phyloP scores from a whole-genome alignment of 2,113 vertebrate genomes.

The Sapajus apella region DNA sequence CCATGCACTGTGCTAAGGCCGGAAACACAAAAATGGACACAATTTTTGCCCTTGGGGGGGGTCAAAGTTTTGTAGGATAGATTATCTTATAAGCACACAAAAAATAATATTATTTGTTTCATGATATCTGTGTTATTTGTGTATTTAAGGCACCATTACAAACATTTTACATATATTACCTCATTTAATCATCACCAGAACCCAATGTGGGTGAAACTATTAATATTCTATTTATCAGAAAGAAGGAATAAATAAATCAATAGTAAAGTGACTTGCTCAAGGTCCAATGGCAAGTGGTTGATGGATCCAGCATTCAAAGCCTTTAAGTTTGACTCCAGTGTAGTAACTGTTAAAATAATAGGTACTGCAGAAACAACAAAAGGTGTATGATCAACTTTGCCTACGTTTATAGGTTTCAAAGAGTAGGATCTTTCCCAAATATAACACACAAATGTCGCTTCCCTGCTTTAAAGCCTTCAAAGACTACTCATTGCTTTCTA shows the following conservation, averaged over 20 bases:
- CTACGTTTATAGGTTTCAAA: neutral
- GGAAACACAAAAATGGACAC: neutral
- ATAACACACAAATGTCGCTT: neutral
- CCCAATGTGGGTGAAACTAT: neutral
- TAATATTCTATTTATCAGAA: neutral
- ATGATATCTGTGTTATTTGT: neutral
- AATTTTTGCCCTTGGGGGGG: neutral
- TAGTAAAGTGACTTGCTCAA: neutral
- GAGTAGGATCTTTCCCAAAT: neutral
- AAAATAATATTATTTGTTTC: neutral
- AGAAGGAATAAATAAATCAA: neutral
- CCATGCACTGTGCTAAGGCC: neutral
- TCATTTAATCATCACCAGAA: neutral
- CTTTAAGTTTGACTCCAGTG: neutral
- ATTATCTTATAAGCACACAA: neutral
- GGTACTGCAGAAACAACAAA: neutral
- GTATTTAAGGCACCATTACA: neutral
- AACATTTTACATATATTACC: neutral
- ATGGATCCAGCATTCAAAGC: neutral
- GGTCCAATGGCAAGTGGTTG: neutral
- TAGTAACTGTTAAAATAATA: neutral
- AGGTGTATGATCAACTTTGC: neutral
- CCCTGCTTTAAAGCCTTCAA: neutral
- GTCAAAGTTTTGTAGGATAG: neutral
- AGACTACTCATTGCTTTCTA: neutral